These are phyloP conservation scores for Psittacula echo DNA, from an alignment of 2,797 vertebrate genomes.

Conservation along the genomic window DNA sequence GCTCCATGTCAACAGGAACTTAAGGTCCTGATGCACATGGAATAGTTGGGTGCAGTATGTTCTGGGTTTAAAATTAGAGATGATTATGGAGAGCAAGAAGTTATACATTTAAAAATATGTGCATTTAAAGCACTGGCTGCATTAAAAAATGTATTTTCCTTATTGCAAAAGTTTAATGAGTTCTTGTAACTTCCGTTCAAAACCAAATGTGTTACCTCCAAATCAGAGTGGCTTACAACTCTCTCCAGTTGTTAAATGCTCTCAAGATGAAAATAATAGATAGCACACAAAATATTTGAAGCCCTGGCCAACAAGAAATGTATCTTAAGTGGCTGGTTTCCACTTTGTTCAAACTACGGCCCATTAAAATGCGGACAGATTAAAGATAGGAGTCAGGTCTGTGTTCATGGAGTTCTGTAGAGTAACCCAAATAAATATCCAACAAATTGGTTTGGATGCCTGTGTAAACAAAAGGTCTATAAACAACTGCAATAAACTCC, in stretches of 20 bases:
- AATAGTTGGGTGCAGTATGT: background rate
- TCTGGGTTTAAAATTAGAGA: background rate
- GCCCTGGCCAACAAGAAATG: conserved; percentile 54
- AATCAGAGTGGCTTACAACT: background rate
- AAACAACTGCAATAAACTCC: conserved; percentile 75
- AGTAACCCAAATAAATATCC: conserved; percentile 72
- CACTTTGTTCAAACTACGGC: conserved; percentile 49
- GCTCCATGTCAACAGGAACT: background rate
- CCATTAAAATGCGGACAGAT: conserved; percentile 65
- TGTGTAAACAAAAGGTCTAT: conserved; percentile 69
- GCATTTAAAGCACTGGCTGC: background rate
- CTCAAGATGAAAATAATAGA: conserved; percentile 51
- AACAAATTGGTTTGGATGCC: conserved; percentile 69
- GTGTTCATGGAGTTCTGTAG: conserved; percentile 51
- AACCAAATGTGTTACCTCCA: conserved; percentile 16
- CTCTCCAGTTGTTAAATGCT: background rate
- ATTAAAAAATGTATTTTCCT: background rate
- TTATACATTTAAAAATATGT: background rate
- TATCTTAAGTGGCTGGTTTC: conserved; percentile 63
- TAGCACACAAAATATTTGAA: conserved; percentile 48
- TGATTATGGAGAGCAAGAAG: background rate
- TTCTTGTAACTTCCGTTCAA: conserved; percentile 50
- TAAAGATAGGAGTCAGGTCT: conserved; percentile 67
- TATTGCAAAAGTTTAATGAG: background rate
- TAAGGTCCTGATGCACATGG: background rate